Evolutionary conservation across 2,113 vertebrate genomes (phyloP), one percentile per base, ranked within the genome.

Genomic region (Willisornis vidua): DNA sequence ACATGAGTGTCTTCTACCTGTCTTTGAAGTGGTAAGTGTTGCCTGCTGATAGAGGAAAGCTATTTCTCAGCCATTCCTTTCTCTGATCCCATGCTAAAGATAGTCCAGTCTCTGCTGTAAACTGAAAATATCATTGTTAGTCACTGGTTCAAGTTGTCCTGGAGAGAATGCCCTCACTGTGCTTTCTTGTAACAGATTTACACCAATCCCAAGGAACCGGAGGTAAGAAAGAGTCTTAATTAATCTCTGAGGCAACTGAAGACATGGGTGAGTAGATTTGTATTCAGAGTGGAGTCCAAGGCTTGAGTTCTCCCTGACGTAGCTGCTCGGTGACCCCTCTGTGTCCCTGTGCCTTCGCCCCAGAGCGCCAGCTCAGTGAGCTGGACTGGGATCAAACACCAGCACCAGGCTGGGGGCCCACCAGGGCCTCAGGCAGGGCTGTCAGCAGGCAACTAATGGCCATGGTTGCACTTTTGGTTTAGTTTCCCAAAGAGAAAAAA

Each of bases 171-270:
- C 24, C 73, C 76, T 97, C 92, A 93, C 75, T 98, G 96, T 98
- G 87, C 57, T 98, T 94, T 91, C 65, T 97, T 96, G 41, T 49
- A 92, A 97, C 97, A 98, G 98, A 97, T 98, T 96, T 98, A 98
- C 81, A 97, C 97, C 89, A 96, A 98, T 93, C 95, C 97, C 74
- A 91, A 97, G 78, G 97, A 98, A 77, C 96, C 97, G 23, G 97
- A 98, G 98, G 98, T 98, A 98, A 97, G 98, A 95, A 93, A 79
- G 77, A 83, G 58, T 72, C 83, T 96, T 96, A 96, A 78, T 94
- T 97, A 96, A 95, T 93, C 66, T 91, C 28, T 82, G 63, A 92
- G 80, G 91, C 73, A 62, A 54, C 72, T 48, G 86, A 91, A 85
- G 96, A 18, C 90, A 87, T 65, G 76, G 94, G 93, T 97, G 96